These are phyloP conservation scores for Acanthisitta chloris DNA, from an alignment of 2,113 vertebrate genomes.

Conservation along the genomic window DNA sequence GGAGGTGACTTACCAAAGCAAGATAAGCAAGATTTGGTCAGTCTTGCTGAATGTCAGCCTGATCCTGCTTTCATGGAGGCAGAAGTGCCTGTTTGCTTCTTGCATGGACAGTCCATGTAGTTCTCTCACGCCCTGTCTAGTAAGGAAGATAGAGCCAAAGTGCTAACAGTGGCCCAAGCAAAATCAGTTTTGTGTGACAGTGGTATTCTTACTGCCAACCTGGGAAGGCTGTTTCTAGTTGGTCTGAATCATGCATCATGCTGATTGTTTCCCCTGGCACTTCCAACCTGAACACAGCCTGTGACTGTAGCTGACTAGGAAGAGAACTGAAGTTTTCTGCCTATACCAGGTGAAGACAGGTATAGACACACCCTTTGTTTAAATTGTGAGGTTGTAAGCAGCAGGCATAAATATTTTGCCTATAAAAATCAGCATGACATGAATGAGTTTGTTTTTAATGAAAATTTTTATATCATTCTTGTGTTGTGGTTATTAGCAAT, in stretches of 20 bases:
- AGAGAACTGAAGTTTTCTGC: not conserved
- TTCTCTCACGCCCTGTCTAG: not conserved
- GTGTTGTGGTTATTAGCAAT: not conserved
- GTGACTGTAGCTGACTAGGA: not conserved
- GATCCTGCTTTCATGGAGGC: not conserved
- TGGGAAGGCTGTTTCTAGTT: not conserved
- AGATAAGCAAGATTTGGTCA: not conserved
- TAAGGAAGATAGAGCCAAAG: not conserved
- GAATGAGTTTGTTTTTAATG: not conserved
- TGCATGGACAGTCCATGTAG: fast-evolving
- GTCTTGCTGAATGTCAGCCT: not conserved
- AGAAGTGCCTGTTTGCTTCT: not conserved
- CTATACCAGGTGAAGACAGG: not conserved
- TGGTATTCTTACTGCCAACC: not conserved
- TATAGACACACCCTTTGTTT: not conserved
- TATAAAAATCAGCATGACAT: not conserved
- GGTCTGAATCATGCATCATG: not conserved
- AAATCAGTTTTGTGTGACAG: not conserved
- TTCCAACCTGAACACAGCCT: not conserved
- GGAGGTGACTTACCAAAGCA: not conserved
- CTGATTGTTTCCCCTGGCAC: not conserved
- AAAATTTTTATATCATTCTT: not conserved
- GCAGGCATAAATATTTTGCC: not conserved
- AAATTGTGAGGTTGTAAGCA: not conserved
- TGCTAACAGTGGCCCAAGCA: not conserved